Percentiles rank a stretch among this genome's conserved stretches.
Conservation (phyloP, 2,113 vertebrate species). For the Crotalus viridis region DNA sequence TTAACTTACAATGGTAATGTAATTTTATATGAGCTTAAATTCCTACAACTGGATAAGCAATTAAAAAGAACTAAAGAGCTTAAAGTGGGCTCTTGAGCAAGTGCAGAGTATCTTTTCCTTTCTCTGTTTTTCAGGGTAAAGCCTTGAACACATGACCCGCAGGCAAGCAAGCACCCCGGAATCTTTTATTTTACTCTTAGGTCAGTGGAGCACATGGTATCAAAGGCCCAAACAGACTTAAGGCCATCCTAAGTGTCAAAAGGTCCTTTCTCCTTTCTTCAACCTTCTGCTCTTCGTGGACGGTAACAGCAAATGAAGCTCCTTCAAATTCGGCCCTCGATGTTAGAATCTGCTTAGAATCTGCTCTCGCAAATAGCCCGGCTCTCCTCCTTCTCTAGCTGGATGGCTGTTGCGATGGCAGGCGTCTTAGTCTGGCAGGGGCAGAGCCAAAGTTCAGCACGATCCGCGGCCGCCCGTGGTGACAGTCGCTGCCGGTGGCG, state of each 20-base stretch:
- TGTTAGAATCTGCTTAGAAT: neutral
- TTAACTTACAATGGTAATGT: neutral
- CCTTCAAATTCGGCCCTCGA: neutral
- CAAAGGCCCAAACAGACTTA: neutral
- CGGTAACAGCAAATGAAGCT: neutral
- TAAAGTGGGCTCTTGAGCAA: neutral
- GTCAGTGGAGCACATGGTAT: neutral
- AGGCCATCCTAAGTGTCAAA: neutral
- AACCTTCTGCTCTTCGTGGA: neutral
- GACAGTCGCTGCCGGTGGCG: neutral
- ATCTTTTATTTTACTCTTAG: neutral
- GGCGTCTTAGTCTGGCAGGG: neutral
- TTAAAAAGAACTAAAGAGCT: neutral
- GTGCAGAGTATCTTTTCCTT: neutral
- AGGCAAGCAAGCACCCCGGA: neutral
- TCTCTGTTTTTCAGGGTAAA: neutral
- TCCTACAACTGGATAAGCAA: neutral
- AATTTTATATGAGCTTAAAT: neutral
- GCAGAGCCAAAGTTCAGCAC: neutral
- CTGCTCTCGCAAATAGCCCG: constrained; percentile 31
- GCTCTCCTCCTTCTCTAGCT: neutral
- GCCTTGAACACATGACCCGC: neutral
- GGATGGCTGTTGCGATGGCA: neutral
- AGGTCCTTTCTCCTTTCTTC: neutral
- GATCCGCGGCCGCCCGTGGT: neutral